Evolutionary conservation across 2,113 vertebrate genomes (phyloP), one percentile per base, ranked within the genome.

Genomic region (Ammospiza nelsoni): DNA sequence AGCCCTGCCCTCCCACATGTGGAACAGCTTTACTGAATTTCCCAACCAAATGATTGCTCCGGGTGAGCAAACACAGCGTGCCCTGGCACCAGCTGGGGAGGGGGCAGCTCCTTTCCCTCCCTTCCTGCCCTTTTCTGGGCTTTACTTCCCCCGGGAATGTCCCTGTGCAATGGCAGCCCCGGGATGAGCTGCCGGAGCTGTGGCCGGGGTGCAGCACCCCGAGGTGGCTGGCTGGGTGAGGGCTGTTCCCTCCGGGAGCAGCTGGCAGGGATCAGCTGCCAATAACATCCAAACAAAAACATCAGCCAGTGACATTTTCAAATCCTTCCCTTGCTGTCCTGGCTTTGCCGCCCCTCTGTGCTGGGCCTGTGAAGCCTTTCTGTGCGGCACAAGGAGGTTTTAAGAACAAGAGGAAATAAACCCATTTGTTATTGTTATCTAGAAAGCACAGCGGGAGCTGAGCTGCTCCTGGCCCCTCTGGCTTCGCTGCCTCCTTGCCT

Each of bases 401-500:
- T 9, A n/a, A 27, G 44, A 41, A 22, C 21, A 15, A 23, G 31
- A 35, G 48, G 27, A 63, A 55, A 43, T 2, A 15, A 44, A 68
- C 2, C 0, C 24, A 2, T 11, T 39, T 76, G 37, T 33, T 6
- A 2, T 28, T 7, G 6, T 13, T 10, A 2, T 39, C 35, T 37
- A 39, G 9, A 21, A 41, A 16, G 89, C 24, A 4, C 1, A 67
- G 54, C 9, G 37, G 72, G 11, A 25, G 33, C 4, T 4, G 63
- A 90, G 67, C 71, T 37, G 7, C 3, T 75, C 67, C 73, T 33
- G 65, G 8, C 16, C 31, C 0, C 1, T 1, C 55, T 9, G 51
- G 29, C 10, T 12, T 14, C 0, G 0, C 55, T 66, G 55, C 43
- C 51, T 54, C 51, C 44, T n/a, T n/a, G 0, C 2, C 1, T 23